Percentiles rank a stretch among this genome's conserved stretches.
These are phyloP conservation scores for Drosophila azteca DNA, from an alignment of 1,140 invertebrate species.

Conservation along the genomic window DNA sequence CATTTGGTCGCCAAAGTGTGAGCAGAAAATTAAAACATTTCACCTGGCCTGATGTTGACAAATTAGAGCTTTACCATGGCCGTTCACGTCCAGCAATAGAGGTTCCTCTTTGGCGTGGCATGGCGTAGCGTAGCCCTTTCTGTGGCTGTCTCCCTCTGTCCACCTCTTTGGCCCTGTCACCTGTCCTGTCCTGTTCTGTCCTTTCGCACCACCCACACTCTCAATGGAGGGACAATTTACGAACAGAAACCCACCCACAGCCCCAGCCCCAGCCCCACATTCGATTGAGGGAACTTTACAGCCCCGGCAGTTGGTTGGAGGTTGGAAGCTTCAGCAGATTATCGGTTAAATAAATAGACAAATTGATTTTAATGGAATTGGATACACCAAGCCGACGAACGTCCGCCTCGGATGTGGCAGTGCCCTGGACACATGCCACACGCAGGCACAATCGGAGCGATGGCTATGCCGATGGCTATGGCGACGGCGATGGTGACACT, in stretches of 20 bases:
- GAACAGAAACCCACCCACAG: conserved; percentile 3
- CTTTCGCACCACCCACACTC: conserved; percentile 29
- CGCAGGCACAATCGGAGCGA: conserved; percentile 18
- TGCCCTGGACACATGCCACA: conserved; percentile 43
- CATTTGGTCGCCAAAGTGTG: conserved; percentile 60
- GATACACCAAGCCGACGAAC: conserved; percentile 48
- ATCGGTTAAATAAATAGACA: conserved; percentile 82
- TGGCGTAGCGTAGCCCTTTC: neutral
- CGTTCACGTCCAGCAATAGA: conserved; percentile 14
- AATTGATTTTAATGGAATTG: conserved; percentile 82
- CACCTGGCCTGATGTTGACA: conserved; percentile 72
- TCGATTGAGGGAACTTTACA: conserved; percentile 46
- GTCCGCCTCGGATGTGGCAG: conserved; percentile 37
- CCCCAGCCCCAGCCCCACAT: neutral
- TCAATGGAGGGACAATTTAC: conserved; percentile 54
- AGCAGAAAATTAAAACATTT: conserved; percentile 58
- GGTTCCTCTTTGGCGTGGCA: conserved; percentile 22
- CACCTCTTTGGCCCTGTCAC: conserved; percentile 17
- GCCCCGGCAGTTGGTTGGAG: conserved; percentile 18
- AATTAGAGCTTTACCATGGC: conserved; percentile 68
- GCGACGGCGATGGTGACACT: neutral
- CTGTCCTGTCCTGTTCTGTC: conserved; percentile 51
- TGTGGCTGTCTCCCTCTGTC: conserved; percentile 1
- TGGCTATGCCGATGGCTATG: conserved; percentile 3
- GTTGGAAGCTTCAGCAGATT: conserved; percentile 63